Conservation (phyloP, 2,888 invertebrate species). For the Reticulitermes lucifugus region DNA sequence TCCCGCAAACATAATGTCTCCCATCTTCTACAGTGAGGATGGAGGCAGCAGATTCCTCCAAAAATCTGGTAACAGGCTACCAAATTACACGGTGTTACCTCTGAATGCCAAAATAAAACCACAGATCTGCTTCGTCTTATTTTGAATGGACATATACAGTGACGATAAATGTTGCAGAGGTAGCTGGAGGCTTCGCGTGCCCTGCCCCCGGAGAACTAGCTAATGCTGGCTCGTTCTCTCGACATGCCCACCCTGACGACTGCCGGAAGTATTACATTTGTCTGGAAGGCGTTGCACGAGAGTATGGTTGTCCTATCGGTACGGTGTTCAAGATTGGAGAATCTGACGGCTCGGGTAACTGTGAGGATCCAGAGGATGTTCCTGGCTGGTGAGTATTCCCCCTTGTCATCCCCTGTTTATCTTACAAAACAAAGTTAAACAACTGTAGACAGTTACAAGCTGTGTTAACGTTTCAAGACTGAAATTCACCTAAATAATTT, state of each 20-base stretch:
- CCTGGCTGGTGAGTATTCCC: slow-evolving; percentile 87
- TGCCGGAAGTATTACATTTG: slow-evolving; percentile 97
- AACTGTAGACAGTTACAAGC: too few relatives aligned
- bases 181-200: slow-evolving; percentile 90
- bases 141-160: too few relatives aligned
- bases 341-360: slow-evolving; percentile 90
- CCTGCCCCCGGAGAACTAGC: slow-evolving; percentile 85
- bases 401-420: neutral
- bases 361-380: slow-evolving; percentile 95
- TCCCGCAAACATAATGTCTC: too few relatives aligned
- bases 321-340: slow-evolving; percentile 96
- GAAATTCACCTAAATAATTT: too few relatives aligned
- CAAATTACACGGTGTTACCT: too few relatives aligned
- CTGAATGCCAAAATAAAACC: too few relatives aligned
- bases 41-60: too few relatives aligned
- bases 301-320: slow-evolving; percentile 96
- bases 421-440: too few relatives aligned
- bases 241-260: slow-evolving; percentile 94
- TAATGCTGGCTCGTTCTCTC: slow-evolving; percentile 85
- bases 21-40: too few relatives aligned
- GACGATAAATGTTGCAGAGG: slow-evolving; percentile 72
- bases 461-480: too few relatives aligned
- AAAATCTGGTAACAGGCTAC: too few relatives aligned
- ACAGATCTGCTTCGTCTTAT: too few relatives aligned
- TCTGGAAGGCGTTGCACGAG: slow-evolving; percentile 88